Conservation (phyloP, 2,113 vertebrate genomes). For the Shinisaurus crocodilurus region DNA sequence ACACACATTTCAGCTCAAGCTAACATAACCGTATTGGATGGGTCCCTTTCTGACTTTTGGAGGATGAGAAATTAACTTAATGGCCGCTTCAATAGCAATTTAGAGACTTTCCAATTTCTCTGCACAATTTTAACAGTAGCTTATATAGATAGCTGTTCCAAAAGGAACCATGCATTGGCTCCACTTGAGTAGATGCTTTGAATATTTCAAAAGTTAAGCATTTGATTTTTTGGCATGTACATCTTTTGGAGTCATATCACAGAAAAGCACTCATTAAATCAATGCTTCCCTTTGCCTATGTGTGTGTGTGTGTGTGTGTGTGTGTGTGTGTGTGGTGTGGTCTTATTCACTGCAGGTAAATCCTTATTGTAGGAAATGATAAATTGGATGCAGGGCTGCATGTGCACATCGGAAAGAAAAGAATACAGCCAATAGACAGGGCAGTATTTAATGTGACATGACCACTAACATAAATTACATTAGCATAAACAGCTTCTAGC, state of each 20-base stretch:
- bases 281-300: not conserved
- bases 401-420: not conserved
- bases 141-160: not conserved
- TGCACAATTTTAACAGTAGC: not conserved
- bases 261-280: not conserved
- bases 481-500: too few species aligned
- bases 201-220: not conserved
- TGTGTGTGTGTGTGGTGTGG: not conserved
- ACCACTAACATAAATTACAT: too few species aligned
- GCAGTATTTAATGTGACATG: too few species aligned
- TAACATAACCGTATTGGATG: not conserved
- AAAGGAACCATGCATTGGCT: not conserved
- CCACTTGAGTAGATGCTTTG: not conserved
- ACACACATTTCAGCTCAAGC: accelerated
- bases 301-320: too few species aligned
- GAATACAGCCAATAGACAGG: not conserved
- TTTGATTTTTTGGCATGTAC: not conserved
- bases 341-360: not conserved
- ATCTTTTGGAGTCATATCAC: not conserved
- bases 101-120: accelerated
- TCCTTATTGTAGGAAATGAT: not conserved
- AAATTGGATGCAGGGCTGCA: not conserved
- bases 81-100: not conserved
- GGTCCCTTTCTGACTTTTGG: not conserved
- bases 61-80: not conserved